These are phyloP conservation scores for Melanchra persicariae DNA, from an alignment of 2,888 invertebrate genomes.

Conservation along the genomic window DNA sequence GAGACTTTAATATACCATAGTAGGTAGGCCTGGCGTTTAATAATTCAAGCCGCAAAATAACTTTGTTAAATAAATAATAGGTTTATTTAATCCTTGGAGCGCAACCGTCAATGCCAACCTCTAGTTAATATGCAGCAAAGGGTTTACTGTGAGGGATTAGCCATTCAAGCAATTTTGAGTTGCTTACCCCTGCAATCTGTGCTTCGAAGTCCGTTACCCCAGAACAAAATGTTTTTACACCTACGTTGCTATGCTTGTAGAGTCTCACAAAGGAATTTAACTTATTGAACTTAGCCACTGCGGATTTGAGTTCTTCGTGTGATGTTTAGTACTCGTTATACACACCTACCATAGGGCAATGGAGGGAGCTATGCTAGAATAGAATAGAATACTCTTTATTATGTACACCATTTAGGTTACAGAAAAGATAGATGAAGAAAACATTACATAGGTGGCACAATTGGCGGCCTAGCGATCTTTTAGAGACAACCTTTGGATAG, in stretches of 20 bases:
- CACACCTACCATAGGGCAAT: background rate
- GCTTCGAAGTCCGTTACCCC: slow-evolving; percentile 59
- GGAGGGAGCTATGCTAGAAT: too few species aligned
- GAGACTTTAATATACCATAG: slow-evolving; percentile 40
- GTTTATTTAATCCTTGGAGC: slow-evolving; percentile 54
- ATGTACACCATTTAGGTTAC: too few species aligned
- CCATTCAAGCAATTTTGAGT: slow-evolving; percentile 60
- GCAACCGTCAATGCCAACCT: slow-evolving; percentile 56
- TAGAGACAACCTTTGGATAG: too few species aligned
- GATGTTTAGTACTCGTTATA: background rate
- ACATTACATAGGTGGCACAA: too few species aligned
- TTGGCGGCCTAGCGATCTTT: too few species aligned
- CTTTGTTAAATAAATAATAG: slow-evolving; percentile 60
- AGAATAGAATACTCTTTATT: too few species aligned
- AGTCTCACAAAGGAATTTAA: slow-evolving; percentile 20
- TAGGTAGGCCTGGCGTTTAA: slow-evolving; percentile 33
- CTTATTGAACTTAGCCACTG: background rate
- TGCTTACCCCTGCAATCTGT: slow-evolving; percentile 63
- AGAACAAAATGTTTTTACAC: slow-evolving; percentile 29
- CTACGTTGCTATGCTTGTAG: background rate
- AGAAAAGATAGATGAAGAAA: too few species aligned
- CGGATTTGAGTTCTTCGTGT: background rate
- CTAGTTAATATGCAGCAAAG: slow-evolving; percentile 62
- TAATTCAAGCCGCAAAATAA: slow-evolving; percentile 52
- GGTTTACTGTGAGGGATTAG: slow-evolving; percentile 59